Conservation (phyloP, 2,797 vertebrate species). For the Corythornis leucogaster region DNA sequence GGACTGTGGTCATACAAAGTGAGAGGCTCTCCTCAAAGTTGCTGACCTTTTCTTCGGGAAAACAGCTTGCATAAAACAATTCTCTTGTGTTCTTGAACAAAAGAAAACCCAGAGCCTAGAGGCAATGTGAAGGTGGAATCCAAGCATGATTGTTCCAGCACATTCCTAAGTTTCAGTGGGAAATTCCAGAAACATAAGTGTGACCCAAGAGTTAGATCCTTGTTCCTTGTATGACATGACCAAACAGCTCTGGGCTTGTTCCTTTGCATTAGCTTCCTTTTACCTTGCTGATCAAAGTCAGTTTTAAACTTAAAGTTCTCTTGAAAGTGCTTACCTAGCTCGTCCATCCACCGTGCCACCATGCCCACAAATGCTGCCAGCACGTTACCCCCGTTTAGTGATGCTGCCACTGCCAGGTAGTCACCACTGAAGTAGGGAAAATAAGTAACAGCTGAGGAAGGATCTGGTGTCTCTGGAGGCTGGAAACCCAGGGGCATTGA, state of each 20-base stretch:
- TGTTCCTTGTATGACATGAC: neutral
- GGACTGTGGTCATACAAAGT: neutral
- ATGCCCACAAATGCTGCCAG: constrained; percentile 89
- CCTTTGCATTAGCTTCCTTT: neutral
- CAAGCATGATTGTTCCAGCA: neutral
- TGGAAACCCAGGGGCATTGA: constrained; percentile 87
- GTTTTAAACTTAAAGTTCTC: neutral
- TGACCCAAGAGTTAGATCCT: neutral
- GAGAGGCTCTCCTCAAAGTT: neutral
- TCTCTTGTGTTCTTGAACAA: neutral
- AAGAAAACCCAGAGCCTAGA: neutral
- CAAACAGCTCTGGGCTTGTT: neutral
- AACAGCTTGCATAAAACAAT: neutral
- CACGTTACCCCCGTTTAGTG: constrained; percentile 95
- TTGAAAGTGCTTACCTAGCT: constrained; percentile 83
- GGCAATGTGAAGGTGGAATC: neutral
- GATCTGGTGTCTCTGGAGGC: constrained; percentile 81
- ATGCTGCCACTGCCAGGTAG: constrained; percentile 92
- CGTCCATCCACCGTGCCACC: constrained; percentile 88
- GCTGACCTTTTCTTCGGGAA: neutral
- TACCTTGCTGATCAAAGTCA: neutral
- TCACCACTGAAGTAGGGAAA: constrained; percentile 90
- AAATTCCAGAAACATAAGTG: constrained; percentile 29
- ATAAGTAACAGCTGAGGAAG: constrained; percentile 83
- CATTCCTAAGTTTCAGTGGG: neutral